Base-by-base conservation (phyloP, 1,140 invertebrate genomes). In the Trachymyrmex septentrionalis region DNA sequence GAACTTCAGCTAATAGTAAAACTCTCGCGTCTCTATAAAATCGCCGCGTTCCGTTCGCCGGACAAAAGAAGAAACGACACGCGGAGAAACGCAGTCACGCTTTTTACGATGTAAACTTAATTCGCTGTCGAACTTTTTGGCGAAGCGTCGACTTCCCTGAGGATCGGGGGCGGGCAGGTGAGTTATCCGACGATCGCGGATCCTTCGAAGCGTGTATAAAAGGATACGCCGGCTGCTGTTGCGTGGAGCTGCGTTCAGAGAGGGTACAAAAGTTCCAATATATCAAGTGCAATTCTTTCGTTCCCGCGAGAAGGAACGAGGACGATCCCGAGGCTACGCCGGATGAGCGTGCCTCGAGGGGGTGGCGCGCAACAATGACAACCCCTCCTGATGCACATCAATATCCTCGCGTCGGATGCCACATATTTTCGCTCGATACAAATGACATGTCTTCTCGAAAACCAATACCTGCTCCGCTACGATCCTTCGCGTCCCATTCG, bases 221-320 rank as follows among this genome's bases (percentile, higher is more conserved):
- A 82, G 91, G 91, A 92, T 90, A 89, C 77, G 91, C 91, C 89
- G 89, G 91, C 81, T 92, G 91, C 81, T 92, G 91, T 92, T 91
- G 81, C 91, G 91, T 89, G 81, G 87, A 86, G 73, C 87, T 80
- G 57, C 24, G 55, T 86, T 81, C 75, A 34, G 66, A 75, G 82
- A 87, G 64, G 87, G 73, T 89, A 92, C 89, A 92, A 92, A 92
- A 92, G 89, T 92, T 81, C 85, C 88, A 92, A 92, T 92, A 92
- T 88, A 92, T 92, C 90, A 92, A 92, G 86, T 91, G 91, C 86
- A 91, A 88, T 92, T 86, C 86, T 91, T 91, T 91, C 86, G 82
- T 81, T 63, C 82, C 75, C 55, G 61, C 34, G 82, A 69, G 66
- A 77, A 57, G 75, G 69, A 66, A 88, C 64, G 85, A 55, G 85